Evolutionary conservation across 2,113 vertebrate species (phyloP).

Genomic region (Sinocyclocheilus anshuiensis): DNA sequence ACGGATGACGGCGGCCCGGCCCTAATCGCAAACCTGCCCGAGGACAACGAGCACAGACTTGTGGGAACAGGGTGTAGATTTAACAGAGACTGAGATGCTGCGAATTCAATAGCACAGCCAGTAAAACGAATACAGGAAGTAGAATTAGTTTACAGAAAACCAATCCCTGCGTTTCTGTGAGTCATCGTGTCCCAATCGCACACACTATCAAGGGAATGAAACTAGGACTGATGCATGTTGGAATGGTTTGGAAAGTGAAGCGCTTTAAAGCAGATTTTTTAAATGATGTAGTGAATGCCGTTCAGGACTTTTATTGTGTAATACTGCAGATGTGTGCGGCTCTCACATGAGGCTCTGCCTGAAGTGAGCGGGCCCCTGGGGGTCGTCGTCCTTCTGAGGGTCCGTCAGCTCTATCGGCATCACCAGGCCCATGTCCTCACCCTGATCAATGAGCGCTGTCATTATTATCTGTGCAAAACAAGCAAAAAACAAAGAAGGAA

Average conservation of each 20-base stretch:
- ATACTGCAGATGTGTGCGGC: not conserved
- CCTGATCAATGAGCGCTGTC: constrained; percentile 63
- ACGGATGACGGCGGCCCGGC: not conserved
- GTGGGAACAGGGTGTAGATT: not conserved
- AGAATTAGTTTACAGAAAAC: not conserved
- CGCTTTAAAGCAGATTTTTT: not conserved
- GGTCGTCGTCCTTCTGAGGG: constrained; percentile 63
- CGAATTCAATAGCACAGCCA: too few species aligned
- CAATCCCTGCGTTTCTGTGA: not conserved
- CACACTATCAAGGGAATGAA: not conserved
- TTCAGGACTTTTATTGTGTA: not conserved
- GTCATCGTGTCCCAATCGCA: not conserved
- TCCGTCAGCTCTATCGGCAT: constrained; percentile 59
- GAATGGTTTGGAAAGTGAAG: not conserved
- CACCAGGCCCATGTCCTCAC: constrained; percentile 60
- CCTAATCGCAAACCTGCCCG: constrained; percentile 19
- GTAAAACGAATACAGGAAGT: not conserved
- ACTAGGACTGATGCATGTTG: not conserved
- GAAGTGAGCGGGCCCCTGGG: constrained; percentile 65
- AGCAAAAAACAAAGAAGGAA: not conserved
- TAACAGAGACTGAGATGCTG: not conserved
- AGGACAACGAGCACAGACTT: constrained; percentile 19
- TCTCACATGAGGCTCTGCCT: constrained; percentile 59
- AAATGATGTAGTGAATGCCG: not conserved
- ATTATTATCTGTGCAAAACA: constrained; percentile 53